Percentiles rank a stretch among this genome's conserved stretches.
These are phyloP conservation scores for Limonius californicus DNA, from an alignment of 1,140 invertebrate species.

Conservation along the genomic window DNA sequence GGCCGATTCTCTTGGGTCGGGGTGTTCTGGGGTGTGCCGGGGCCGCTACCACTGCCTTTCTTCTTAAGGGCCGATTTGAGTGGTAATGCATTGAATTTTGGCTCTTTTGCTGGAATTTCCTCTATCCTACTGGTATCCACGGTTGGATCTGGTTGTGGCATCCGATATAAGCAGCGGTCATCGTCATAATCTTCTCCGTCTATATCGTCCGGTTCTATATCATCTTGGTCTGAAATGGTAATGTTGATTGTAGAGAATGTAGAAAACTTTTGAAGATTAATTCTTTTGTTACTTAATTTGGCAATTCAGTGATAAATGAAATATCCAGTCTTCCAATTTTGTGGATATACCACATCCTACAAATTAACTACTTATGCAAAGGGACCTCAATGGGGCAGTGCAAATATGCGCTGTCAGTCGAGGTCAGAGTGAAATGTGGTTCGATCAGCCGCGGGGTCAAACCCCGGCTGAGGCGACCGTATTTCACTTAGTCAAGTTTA, in stretches of 20 bases:
- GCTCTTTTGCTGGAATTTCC: slow-evolving; percentile 87
- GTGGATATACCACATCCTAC: too few species aligned
- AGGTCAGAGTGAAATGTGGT: too few species aligned
- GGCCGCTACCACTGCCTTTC: slow-evolving; percentile 57
- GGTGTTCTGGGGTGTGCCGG: slow-evolving; percentile 62
- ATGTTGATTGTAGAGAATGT: neutral
- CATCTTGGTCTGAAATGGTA: slow-evolving; percentile 44
- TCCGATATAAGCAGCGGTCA: slow-evolving; percentile 50
- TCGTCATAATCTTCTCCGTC: slow-evolving; percentile 57
- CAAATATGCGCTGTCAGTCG: too few species aligned
- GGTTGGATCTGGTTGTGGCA: slow-evolving; percentile 57
- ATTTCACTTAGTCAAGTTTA: too few species aligned
- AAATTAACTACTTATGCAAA: too few species aligned
- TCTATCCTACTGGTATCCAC: slow-evolving; percentile 80
- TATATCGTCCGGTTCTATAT: slow-evolving; percentile 54
- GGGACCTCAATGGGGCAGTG: too few species aligned
- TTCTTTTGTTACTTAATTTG: too few species aligned
- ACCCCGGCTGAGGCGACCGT: too few species aligned
- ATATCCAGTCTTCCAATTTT: too few species aligned
- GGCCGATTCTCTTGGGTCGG: slow-evolving; percentile 75
- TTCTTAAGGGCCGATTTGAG: slow-evolving; percentile 91
- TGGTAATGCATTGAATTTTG: slow-evolving; percentile 81
- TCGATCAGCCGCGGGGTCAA: too few species aligned
- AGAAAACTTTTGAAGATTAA: too few species aligned
- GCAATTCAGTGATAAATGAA: neutral